Conservation (phyloP, 1,140 invertebrate genomes). For the Laodelphax striatellus region DNA sequence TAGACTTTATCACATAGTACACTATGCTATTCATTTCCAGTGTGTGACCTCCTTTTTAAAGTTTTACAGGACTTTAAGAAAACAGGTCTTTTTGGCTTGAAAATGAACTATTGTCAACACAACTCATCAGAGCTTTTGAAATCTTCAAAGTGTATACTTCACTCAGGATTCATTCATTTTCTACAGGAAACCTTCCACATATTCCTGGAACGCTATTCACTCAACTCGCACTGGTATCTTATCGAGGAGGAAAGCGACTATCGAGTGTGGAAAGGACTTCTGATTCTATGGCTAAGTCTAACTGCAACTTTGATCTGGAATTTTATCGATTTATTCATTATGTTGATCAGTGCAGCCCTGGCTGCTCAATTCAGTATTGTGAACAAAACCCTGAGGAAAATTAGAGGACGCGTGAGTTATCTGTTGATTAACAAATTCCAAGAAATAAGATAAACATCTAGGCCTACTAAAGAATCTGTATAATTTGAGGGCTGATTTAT, state of each 20-base stretch:
- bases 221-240: constrained; percentile 21
- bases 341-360: constrained; percentile 36
- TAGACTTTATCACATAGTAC: too few relatives aligned
- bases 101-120: too few relatives aligned
- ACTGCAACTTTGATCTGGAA: constrained; percentile 55
- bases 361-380: constrained; percentile 20
- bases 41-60: too few relatives aligned
- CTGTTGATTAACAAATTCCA: too few relatives aligned
- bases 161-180: background rate
- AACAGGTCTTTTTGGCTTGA: too few relatives aligned
- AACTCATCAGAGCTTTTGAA: too few relatives aligned
- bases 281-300: constrained; percentile 29
- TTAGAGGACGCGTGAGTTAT: constrained; percentile 19
- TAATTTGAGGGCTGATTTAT: too few relatives aligned
- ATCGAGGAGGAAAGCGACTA: constrained; percentile 15
- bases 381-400: constrained; percentile 12
- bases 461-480: too few relatives aligned
- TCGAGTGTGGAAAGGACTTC: constrained; percentile 18
- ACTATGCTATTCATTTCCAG: too few relatives aligned
- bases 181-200: constrained; percentile 32
- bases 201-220: constrained; percentile 30
- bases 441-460: too few relatives aligned
- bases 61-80: too few relatives aligned
- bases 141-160: too few relatives aligned
- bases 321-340: constrained; percentile 51